These are phyloP conservation scores for Eretmocerus hayati DNA, from an alignment of 2,888 invertebrate genomes.

Conservation along the genomic window DNA sequence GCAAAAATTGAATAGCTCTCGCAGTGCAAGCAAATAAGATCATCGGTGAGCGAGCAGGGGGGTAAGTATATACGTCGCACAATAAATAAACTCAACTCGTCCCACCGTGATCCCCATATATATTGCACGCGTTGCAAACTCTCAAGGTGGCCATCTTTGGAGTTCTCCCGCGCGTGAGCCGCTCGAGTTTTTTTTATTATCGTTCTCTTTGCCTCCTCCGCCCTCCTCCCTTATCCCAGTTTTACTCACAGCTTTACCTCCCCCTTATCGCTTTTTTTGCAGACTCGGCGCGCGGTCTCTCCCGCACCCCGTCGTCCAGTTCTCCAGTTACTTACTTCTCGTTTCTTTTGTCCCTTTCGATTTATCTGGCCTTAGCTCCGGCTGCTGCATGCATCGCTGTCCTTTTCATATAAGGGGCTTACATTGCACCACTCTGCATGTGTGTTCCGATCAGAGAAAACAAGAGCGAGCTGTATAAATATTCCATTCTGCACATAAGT, in stretches of 20 bases:
- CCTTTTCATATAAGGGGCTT: too few relatives aligned
- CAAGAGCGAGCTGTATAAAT: neutral
- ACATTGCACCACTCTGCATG: too few relatives aligned
- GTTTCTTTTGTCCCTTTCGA: neutral
- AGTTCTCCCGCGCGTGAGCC: slow-evolving; percentile 1
- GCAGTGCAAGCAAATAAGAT: too few relatives aligned
- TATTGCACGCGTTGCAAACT: too few relatives aligned
- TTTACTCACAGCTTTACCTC: too few relatives aligned
- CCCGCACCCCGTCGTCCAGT: neutral
- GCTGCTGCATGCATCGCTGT: neutral
- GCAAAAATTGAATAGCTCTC: too few relatives aligned
- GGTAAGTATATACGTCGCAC: too few relatives aligned
- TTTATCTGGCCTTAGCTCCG: neutral
- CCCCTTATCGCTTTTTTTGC: too few relatives aligned
- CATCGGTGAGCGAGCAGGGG: too few relatives aligned
- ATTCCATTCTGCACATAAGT: neutral
- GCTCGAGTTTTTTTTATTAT: neutral
- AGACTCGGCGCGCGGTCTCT: neutral
- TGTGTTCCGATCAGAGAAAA: neutral
- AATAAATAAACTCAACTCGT: too few relatives aligned
- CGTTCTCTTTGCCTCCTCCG: neutral
- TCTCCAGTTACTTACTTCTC: neutral
- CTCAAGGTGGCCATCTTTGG: neutral
- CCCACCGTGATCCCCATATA: too few relatives aligned
- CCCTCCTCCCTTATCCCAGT: neutral